phyloP scores from a whole-genome alignment of 1,140 invertebrate species.

The Geopemphigus sp. region DNA sequence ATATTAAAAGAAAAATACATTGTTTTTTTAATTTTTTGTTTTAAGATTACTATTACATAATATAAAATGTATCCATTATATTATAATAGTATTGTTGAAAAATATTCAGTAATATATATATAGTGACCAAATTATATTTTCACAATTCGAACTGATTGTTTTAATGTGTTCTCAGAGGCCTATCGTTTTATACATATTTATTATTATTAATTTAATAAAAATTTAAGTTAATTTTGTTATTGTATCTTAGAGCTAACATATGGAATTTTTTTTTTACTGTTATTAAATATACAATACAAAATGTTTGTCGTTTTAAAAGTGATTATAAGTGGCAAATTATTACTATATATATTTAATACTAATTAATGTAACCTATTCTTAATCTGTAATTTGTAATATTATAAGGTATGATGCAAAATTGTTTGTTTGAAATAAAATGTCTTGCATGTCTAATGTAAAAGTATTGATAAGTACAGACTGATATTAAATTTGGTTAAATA shows the following conservation, averaged over 20 bases:
- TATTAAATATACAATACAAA: conserved; percentile 9
- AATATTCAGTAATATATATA: conserved; percentile 13
- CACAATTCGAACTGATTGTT: conserved; percentile 30
- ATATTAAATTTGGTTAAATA: conserved; percentile 2
- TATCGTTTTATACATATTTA: conserved; percentile 34
- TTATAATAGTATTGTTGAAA: background rate
- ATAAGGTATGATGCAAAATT: background rate
- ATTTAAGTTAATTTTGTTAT: conserved; percentile 34
- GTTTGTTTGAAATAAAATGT: background rate
- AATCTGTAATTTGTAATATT: conserved; percentile 15
- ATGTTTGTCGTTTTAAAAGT: background rate
- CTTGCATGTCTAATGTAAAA: background rate
- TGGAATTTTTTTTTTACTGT: conserved; percentile 15
- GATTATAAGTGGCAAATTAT: background rate
- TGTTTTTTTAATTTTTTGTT: background rate
- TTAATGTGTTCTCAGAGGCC: conserved; percentile 41
- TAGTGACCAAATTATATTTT: conserved; percentile 30
- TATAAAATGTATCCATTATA: conserved; percentile 16
- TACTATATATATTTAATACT: background rate
- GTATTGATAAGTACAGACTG: background rate
- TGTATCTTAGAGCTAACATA: conserved; percentile 21
- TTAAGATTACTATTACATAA: background rate
- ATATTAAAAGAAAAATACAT: background rate
- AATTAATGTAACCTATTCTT: background rate
- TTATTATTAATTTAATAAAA: conserved; percentile 11